These are phyloP conservation scores for Cephus pulcher DNA, from an alignment of 2,888 invertebrate genomes.

Conservation along the genomic window DNA sequence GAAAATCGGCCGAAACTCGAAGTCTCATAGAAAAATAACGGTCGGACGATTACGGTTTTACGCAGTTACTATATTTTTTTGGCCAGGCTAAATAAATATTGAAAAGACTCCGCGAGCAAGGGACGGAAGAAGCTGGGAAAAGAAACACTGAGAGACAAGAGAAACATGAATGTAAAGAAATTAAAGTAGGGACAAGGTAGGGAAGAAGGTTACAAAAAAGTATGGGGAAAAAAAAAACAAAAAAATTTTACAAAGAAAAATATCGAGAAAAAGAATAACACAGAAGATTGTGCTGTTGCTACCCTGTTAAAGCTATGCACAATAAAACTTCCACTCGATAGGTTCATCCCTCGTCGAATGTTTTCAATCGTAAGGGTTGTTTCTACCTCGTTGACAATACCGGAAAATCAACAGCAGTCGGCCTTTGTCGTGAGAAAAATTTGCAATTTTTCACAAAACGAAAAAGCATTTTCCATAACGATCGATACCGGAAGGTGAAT, in stretches of 20 bases:
- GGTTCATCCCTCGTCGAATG: background rate
- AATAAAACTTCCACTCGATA: background rate
- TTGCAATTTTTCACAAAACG: background rate
- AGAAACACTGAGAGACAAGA: background rate
- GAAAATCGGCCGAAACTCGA: background rate
- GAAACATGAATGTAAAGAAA: background rate
- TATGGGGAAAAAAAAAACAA: background rate
- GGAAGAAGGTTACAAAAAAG: background rate
- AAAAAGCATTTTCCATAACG: background rate
- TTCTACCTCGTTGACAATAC: background rate
- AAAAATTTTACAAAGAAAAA: background rate
- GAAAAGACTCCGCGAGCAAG: background rate
- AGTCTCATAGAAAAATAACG: background rate
- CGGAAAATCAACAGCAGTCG: background rate
- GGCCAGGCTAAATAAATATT: background rate
- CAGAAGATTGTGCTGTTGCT: background rate
- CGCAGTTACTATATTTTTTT: background rate
- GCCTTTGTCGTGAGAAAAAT: background rate
- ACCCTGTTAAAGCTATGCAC: background rate
- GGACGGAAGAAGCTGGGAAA: background rate
- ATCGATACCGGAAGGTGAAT: background rate
- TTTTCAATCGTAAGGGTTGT: background rate
- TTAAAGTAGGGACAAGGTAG: background rate
- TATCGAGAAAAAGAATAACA: background rate
- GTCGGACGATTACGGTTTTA: background rate